Evolutionary conservation across 2,888 invertebrate genomes (phyloP), one percentile per base, ranked within the genome.

Genomic region (Rotaria socialis): DNA sequence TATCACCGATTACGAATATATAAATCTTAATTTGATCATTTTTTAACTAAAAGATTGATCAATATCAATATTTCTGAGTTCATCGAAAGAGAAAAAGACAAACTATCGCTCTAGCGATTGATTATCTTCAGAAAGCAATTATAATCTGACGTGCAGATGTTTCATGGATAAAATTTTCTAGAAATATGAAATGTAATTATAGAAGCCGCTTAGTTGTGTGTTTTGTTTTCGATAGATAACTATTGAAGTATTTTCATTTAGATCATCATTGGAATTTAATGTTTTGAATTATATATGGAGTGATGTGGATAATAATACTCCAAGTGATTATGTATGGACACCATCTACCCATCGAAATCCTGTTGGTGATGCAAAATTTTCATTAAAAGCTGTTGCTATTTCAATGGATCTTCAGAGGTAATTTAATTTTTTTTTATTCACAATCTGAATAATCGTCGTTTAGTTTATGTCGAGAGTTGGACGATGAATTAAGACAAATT

Each of bases 391-490:
- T 47, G 80, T 80, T 47, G 80, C 80, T 3, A 80, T 80, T 11
- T 47, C 80, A 47, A 80, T 80, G 80, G 47, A 80, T 80, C 11
- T 80, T 47, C 80, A 80, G 47, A 80, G 8, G 80, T 80, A 80
- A 47, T 75, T 11, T 75, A 43, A 22, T 43, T 41, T 2, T 75
- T 43, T 24, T 8, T 8, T 7, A 24, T 80, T 11, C 16, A 35
- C 41, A 52, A 52, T 52, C 52, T 11, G 3, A 16, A 52, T 52
- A 16, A 52, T 19, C 22, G 41, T 19, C 16, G 22, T 80, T 47
- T 80, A 80, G 80, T n/a, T 47, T 80, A 80, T 80, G 80, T n/a
- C 43, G 47, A 80, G 80, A 80, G n/a, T 80, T 80, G 8, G 80
- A 80, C 5, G 47, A 80, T 80, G 80, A 80, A 47, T 14, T 80